Evolutionary conservation across 2,888 invertebrate genomes (phyloP), one percentile per base, ranked within the genome.

Genomic region (Rhingia rostrata): DNA sequence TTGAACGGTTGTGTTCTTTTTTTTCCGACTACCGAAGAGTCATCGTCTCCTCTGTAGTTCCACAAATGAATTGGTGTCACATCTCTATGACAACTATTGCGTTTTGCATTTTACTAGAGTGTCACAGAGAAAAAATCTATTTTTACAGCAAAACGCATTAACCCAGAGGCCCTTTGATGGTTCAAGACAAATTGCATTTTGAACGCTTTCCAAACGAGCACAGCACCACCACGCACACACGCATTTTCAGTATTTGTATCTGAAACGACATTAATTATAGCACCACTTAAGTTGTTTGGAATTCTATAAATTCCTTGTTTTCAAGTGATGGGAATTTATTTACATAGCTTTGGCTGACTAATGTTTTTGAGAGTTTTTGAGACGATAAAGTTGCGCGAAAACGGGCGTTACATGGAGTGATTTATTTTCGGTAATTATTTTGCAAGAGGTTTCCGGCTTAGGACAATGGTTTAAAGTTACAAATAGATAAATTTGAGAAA

Each of bases 201-300:
- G 30, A 56, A 56, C 54, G 37, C 37, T 37, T 56, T 56, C 54
- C 37, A 39, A 53, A 35, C 10, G 22, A 22, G 22, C 22, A 2
- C 22, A 22, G 22, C 22, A 22, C 22, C 22, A 22, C n/a, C n/a
- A n/a, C n/a, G n/a, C 22, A 22, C 22, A 22, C 22, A 22, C 22
- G 22, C 22, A 22, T 22, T 22, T 22, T 22, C 22, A 22, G 22
- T 22, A 22, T 22, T 22, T 54, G 22, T 22, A 22, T 22, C 22
- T 22, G 22, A 22, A 22, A 22, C 22, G 22, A 2, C 22, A 64
- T 64, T 51, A 64, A 64, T 64, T 64, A 64, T 64, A 41, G 64
- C 64, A 51, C 49, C 64, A 64, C 64, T 64, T 64, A 64, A 51
- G 49, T 49, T 32, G 64, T 51, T 51, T 30, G 32, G 49, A 35